Percentiles rank a stretch among this genome's conserved stretches.
phyloP scores from a whole-genome alignment of 1,140 invertebrate species.

The Pygmarrhopalites habei region DNA sequence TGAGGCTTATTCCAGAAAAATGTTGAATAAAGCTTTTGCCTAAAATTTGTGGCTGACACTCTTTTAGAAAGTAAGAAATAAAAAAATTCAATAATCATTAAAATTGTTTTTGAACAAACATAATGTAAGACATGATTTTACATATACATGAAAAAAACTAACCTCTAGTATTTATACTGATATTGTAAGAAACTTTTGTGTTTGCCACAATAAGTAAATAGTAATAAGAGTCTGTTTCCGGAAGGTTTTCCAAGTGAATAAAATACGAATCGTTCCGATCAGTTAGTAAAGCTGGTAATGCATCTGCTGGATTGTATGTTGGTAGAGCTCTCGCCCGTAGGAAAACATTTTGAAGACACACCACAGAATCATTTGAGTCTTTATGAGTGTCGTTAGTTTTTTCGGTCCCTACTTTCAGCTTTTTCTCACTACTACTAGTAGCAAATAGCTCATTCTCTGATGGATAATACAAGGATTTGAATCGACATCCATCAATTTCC shows the following conservation, averaged over 20 bases:
- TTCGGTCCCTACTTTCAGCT: too few species aligned
- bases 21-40: constrained; percentile 38
- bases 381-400: too few species aligned
- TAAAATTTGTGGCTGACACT: constrained; percentile 32
- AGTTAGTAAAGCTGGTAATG: constrained; percentile 42
- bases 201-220: constrained; percentile 50
- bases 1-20: constrained; percentile 29
- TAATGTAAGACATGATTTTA: too few species aligned
- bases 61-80: constrained; percentile 21
- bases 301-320: constrained; percentile 42
- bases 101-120: constrained; percentile 1
- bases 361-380: constrained; percentile 21
- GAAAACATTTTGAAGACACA: constrained; percentile 46
- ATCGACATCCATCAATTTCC: constrained; percentile 48
- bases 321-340: constrained; percentile 46
- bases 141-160: too few species aligned
- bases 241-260: constrained; percentile 44
- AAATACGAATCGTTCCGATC: constrained; percentile 44
- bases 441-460: too few species aligned
- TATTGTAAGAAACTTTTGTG: constrained; percentile 46
- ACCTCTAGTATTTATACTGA: constrained; percentile 47
- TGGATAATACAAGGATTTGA: constrained; percentile 37
- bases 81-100: too few species aligned
- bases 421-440: too few species aligned
- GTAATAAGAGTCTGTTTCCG: constrained; percentile 51